Evolutionary conservation across 1,140 invertebrate genomes (phyloP), one percentile per base, ranked within the genome.

Genomic region (Centruroides sculpturatus): DNA sequence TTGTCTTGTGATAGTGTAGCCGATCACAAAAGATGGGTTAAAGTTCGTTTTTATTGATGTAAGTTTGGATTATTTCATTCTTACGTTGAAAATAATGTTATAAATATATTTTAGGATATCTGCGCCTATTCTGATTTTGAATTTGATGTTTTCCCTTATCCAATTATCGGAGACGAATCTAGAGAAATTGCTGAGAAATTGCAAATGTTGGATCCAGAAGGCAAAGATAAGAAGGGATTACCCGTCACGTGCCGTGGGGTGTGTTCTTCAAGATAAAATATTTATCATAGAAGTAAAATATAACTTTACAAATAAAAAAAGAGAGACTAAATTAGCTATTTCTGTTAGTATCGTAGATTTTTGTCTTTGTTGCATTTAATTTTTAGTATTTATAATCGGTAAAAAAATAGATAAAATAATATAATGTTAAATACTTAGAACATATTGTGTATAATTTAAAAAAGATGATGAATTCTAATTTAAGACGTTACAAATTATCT

Each of bases 151-250:
- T 89, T 91, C 66, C 86, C 88, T 1, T 91, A 85, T 70, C 87
- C 89, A 11, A 92, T 95, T 66, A 89, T 95, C 62, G 84, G 86
- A 34, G 92, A 95, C 75, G 79, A 81, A 53, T 80, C 83, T 3
- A 78, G 91, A n/a, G 79, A 80, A 48, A 71, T 95, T 63, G 89
- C 89, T 35, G 81, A 85, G 1, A 72, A 82, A 64, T 75, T 95
- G 35, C 86, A 87, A 60, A 93, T 95, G 89, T 77, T 94, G 52
- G 89, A 93, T 73, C 86, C 87, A 60, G 83, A 83, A 69, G 92
- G 97, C 72, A 84, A 82, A 67, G 78, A 85, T 67, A 77, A 82
- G 62, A 77, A 80, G 10, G 85, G 87, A 55, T 77, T 94, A 66
- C 85, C 85, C 10, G 75, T 86, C 56, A 92, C 90, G 41, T 84